Conservation (phyloP, 2,888 invertebrate genomes). For the Dyspetes luteomarginatus region DNA sequence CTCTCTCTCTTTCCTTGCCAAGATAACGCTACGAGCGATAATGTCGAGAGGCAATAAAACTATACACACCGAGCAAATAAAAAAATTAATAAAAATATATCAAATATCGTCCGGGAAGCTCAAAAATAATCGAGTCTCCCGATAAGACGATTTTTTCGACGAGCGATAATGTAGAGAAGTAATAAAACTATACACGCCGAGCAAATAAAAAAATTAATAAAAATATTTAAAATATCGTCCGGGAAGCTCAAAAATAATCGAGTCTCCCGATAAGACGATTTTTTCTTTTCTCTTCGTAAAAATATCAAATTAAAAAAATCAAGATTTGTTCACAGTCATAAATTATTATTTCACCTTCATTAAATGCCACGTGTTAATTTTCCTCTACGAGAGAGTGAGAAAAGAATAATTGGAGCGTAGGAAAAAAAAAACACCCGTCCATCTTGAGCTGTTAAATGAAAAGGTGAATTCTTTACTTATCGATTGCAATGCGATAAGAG, state of each 20-base stretch:
- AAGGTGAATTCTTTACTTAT: slow-evolving; percentile 39
- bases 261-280: neutral
- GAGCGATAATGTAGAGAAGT: neutral
- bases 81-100: neutral
- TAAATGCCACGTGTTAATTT: neutral
- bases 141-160: neutral
- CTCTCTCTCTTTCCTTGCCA: neutral
- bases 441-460: slow-evolving; percentile 6
- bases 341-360: neutral
- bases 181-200: neutral
- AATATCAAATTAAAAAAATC: neutral
- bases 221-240: slow-evolving; percentile 4
- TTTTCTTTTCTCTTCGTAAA: slow-evolving; percentile 5
- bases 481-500: slow-evolving; percentile 10
- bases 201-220: neutral
- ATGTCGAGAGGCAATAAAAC: slow-evolving; percentile 33
- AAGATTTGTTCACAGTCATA: neutral
- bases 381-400: neutral
- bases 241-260: neutral
- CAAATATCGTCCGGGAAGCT: slow-evolving; percentile 2
- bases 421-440: too few species aligned
- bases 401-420: neutral
- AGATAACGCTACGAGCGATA: slow-evolving; percentile 11
- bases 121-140: neutral
- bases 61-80: neutral